A percentile compares a stretch with the other conserved stretches of the same genome.
These are phyloP conservation scores for Tachypleus tridentatus DNA, from an alignment of 1,140 invertebrate species.

Conservation along the genomic window DNA sequence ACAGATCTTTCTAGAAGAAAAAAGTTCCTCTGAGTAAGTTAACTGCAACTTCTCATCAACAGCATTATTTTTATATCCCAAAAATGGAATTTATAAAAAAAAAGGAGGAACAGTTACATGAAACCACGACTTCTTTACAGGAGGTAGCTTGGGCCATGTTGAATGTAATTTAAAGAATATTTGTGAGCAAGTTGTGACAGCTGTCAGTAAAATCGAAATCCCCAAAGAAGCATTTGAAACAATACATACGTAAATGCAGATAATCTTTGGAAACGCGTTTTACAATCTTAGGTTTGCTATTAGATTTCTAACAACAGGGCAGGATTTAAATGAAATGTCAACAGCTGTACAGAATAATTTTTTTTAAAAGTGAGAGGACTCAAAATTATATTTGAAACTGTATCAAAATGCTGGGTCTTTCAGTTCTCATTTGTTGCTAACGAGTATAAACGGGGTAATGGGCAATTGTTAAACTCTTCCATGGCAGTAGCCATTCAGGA, in stretches of 20 bases:
- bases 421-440: conserved; percentile 59
- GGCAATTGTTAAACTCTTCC: conserved; percentile 45
- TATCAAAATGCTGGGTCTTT: conserved; percentile 64
- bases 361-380: conserved; percentile 46
- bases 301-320: conserved; percentile 49
- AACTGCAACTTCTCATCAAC: conserved; percentile 15
- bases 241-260: conserved; percentile 22
- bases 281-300: conserved; percentile 35
- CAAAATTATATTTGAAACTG: conserved; percentile 40
- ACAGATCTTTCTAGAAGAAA: conserved; percentile 51
- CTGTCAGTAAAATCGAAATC: conserved; percentile 9
- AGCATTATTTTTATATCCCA: conserved; percentile 37
- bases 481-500: conserved; percentile 68
- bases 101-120: not conserved
- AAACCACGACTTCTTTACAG: conserved; percentile 9
- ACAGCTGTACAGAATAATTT: conserved; percentile 64
- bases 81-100: conserved; percentile 31
- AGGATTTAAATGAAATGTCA: conserved; percentile 59
- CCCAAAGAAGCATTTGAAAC: conserved; percentile 22
- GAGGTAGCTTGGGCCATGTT: conserved; percentile 7
- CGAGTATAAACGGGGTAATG: conserved; percentile 54
- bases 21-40: conserved; percentile 52
- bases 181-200: conserved; percentile 14
- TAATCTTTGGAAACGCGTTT: conserved; percentile 26
- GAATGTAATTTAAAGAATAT: conserved; percentile 22